Conservation (phyloP, 2,888 invertebrate species). For the Allolobophora icterica region DNA sequence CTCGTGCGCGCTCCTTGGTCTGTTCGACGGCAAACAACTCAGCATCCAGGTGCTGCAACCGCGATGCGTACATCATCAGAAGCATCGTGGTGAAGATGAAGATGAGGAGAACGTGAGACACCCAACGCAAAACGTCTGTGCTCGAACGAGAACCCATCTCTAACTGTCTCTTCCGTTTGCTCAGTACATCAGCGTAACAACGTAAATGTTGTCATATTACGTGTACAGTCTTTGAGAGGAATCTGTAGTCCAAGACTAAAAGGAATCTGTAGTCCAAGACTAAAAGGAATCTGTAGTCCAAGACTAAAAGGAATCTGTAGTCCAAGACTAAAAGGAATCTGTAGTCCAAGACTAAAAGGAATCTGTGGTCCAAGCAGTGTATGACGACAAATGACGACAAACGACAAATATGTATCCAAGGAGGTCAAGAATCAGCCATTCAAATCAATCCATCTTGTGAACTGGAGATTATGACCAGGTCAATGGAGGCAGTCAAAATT, state of each 20-base stretch:
- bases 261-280: too few species aligned
- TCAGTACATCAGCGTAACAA: neutral
- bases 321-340: too few species aligned
- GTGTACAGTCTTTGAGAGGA: neutral
- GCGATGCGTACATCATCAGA: conserved; percentile 40
- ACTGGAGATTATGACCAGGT: neutral
- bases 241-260: neutral
- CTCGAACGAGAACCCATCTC: neutral
- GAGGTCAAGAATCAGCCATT: neutral
- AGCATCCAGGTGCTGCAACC: conserved; percentile 28
- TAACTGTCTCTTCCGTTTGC: neutral
- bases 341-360: too few species aligned
- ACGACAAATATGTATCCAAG: neutral
- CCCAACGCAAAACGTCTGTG: conserved; percentile 33
- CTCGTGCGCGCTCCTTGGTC: neutral
- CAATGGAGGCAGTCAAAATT: neutral
- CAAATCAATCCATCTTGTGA: neutral
- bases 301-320: too few species aligned
- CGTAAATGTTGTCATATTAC: neutral
- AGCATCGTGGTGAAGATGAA: conserved; percentile 41
- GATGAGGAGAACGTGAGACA: conserved; percentile 36
- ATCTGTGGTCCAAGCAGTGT: neutral
- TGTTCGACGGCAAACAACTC: neutral
- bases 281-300: too few species aligned
- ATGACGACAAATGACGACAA: too few species aligned